These are phyloP conservation scores for Chionoecetes opilio DNA, from an alignment of 1,140 invertebrate species.

Conservation along the genomic window DNA sequence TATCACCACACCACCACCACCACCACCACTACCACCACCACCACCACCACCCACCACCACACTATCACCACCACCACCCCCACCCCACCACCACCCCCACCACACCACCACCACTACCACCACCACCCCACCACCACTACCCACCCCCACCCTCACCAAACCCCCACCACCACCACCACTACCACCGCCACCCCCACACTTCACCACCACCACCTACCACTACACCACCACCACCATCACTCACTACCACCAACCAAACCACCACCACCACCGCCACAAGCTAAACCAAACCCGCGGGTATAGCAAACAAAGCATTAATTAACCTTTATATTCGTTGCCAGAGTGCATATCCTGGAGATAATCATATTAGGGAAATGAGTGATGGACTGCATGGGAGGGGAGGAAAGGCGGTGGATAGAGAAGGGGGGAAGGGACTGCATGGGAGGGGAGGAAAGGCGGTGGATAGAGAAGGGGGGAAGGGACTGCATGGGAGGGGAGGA, in stretches of 20 bases:
- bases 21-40: neutral
- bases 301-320: slow-evolving; percentile 9
- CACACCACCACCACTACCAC: neutral
- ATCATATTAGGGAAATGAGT: neutral
- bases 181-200: neutral
- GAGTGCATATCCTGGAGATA: neutral
- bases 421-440: neutral
- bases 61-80: neutral
- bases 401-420: neutral
- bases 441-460: no score
- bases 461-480: no score
- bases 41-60: neutral
- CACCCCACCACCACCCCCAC: no score
- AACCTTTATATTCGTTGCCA: neutral
- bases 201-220: neutral
- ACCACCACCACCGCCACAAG: neutral
- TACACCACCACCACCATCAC: no score
- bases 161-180: no score
- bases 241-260: no score
- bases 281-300: neutral
- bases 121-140: neutral
- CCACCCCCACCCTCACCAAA: neutral
- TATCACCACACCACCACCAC: no score
- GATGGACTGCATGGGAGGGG: neutral
- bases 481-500: no score